Percentiles rank a stretch among this genome's conserved stretches.
phyloP scores from a whole-genome alignment of 1,140 invertebrate species.

The fruit fly (Drosophila melanogaster) region DNA sequence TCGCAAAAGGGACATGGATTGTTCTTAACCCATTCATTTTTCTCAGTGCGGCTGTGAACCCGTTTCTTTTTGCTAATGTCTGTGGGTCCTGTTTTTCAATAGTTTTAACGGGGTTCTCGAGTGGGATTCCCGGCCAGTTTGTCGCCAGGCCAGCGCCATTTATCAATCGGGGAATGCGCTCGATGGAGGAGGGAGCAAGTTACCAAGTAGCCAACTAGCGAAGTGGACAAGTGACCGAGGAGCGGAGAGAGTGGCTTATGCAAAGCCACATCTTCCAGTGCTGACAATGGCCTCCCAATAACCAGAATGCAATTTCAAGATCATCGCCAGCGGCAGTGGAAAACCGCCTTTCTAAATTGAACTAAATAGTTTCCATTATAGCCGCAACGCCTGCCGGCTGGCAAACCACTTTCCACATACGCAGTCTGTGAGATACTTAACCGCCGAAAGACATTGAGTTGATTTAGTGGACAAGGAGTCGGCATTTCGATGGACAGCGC shows the following conservation, averaged over 20 bases:
- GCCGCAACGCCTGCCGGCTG: conserved; percentile 18
- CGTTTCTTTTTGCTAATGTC: conserved; percentile 16
- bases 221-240: not conserved
- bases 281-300: conserved; percentile 33
- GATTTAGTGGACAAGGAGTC: conserved; percentile 7
- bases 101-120: conserved; percentile 44
- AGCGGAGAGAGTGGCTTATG: conserved; percentile 18
- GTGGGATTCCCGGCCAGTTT: conserved; percentile 36
- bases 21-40: not conserved
- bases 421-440: conserved; percentile 12
- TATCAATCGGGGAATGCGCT: conserved; percentile 26
- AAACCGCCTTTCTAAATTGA: conserved; percentile 84
- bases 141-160: conserved; percentile 41
- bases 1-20: no score
- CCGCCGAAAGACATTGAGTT: conserved; percentile 8
- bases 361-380: conserved; percentile 75
- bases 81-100: conserved; percentile 28
- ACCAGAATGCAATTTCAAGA: conserved; percentile 39
- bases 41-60: conserved; percentile 8
- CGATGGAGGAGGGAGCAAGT: not conserved
- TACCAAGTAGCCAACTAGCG: not conserved
- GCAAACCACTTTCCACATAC: conserved; percentile 63
- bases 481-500: conserved; percentile 1
- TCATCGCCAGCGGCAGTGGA: conserved; percentile 38
- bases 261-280: conserved; percentile 14